Conservation (phyloP, 1,140 invertebrate species). For the Drosophila pseudoobscura region DNA sequence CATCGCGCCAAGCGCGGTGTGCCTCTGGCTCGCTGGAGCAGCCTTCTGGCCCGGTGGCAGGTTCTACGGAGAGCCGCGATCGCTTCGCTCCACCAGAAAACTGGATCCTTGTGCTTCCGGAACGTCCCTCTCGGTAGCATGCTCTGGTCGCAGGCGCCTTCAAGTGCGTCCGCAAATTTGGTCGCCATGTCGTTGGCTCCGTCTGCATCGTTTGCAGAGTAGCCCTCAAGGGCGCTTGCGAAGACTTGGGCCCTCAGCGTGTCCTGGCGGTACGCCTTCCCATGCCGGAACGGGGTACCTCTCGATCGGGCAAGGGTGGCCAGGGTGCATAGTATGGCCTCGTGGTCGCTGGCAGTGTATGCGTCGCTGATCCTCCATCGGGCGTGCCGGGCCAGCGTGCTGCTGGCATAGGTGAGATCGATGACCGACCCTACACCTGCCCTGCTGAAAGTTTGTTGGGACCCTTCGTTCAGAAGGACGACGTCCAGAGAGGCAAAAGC, state of each 20-base stretch:
- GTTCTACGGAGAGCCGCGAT: background rate
- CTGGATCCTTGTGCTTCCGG: no score
- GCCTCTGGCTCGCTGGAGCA: background rate
- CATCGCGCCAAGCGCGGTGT: background rate
- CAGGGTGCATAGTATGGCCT: background rate
- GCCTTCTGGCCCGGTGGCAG: background rate
- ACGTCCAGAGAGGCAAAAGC: background rate
- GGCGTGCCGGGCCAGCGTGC: background rate
- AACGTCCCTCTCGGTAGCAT: background rate
- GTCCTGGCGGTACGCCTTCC: background rate
- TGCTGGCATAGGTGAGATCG: background rate
- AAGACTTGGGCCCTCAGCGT: background rate
- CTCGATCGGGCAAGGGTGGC: background rate
- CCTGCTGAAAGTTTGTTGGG: background rate
- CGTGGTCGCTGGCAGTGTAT: background rate
- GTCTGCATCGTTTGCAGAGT: background rate
- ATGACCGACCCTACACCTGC: background rate
- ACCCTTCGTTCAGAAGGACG: background rate
- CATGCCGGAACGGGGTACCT: accelerated
- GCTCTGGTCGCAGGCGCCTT: background rate
- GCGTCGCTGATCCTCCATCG: background rate
- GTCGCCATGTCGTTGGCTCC: no score
- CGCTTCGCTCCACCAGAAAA: background rate
- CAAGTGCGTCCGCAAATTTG: background rate
- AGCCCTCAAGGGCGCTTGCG: background rate